These are phyloP conservation scores for Heliconius himera DNA, from an alignment of 1,140 invertebrate genomes.

Conservation along the genomic window DNA sequence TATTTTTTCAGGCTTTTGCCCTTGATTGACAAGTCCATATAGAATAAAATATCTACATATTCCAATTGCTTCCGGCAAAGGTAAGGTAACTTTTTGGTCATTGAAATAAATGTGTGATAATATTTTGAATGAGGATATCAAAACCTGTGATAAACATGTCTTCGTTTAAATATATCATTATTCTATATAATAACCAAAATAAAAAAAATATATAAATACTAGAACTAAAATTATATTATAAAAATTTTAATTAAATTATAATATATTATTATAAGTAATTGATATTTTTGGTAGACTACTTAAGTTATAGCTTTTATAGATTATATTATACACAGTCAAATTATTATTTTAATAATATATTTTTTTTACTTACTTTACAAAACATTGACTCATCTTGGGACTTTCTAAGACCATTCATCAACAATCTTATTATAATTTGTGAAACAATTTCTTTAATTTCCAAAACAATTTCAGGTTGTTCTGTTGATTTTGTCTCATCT, in stretches of 20 bases:
- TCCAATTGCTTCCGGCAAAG: constrained; percentile 63
- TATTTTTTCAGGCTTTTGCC: constrained; percentile 58
- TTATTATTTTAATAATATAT: background rate
- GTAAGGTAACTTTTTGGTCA: constrained; percentile 51
- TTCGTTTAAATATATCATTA: background rate
- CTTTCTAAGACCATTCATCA: constrained; percentile 60
- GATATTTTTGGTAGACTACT: no score
- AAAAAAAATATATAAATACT: no score
- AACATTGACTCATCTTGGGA: constrained; percentile 67
- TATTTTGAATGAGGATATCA: constrained; percentile 67
- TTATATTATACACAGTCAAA: no score
- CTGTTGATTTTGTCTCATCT: constrained; percentile 52
- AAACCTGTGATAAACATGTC: constrained; percentile 52
- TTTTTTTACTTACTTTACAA: constrained; percentile 61
- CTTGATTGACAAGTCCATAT: constrained; percentile 59
- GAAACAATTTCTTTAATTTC: constrained; percentile 59
- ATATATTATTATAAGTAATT: no score
- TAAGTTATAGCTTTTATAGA: no score
- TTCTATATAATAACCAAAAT: background rate
- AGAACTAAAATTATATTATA: no score
- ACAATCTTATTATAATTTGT: constrained; percentile 52
- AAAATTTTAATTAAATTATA: no score
- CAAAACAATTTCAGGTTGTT: constrained; percentile 35
- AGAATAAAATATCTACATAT: constrained; percentile 64
- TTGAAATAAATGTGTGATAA: constrained; percentile 68